Evolutionary conservation across 1,140 invertebrate genomes (phyloP).

Genomic region (Lithobius niger): DNA sequence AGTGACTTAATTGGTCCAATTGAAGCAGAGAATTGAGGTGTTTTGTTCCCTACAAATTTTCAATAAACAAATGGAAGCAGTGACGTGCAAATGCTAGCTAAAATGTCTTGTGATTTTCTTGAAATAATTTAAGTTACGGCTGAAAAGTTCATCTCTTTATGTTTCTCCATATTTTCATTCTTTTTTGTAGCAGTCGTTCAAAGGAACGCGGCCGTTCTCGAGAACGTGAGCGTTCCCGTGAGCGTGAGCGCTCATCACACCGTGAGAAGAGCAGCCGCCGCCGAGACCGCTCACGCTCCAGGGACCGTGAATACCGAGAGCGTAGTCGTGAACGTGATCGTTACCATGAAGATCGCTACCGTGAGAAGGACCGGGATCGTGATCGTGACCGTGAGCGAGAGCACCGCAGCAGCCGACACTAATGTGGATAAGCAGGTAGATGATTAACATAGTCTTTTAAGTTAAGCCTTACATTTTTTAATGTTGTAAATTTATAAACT

Average conservation of each 20-base stretch:
- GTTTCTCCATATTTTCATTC: slow-evolving; percentile 2
- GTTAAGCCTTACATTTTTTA: too few relatives aligned
- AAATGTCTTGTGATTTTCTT: slow-evolving; percentile 1
- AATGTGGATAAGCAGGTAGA: too few relatives aligned
- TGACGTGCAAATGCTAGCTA: slow-evolving; percentile 3
- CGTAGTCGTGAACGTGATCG: slow-evolving; percentile 54
- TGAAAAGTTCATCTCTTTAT: slow-evolving; percentile 1
- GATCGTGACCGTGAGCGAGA: slow-evolving; percentile 31
- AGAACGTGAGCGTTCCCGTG: slow-evolving; percentile 52
- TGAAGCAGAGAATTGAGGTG: too few relatives aligned
- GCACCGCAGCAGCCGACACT: slow-evolving; percentile 21
- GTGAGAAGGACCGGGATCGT: slow-evolving; percentile 31
- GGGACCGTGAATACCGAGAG: slow-evolving; percentile 42
- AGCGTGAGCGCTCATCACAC: slow-evolving; percentile 21
- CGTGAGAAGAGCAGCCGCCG: slow-evolving; percentile 35
- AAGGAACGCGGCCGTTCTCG: slow-evolving; percentile 54
- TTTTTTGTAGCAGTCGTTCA: slow-evolving; percentile 3
- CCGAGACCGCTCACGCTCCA: slow-evolving; percentile 61
- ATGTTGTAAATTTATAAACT: too few relatives aligned
- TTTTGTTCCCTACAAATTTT: too few relatives aligned
- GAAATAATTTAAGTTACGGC: slow-evolving; percentile 5
- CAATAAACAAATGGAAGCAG: too few relatives aligned
- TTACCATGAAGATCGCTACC: slow-evolving; percentile 35
- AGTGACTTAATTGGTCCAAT: too few relatives aligned
- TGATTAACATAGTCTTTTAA: too few relatives aligned